Percentiles rank a stretch among this genome's conserved stretches.
These are phyloP conservation scores for Distichodus sexfasciatus DNA, from an alignment of 2,797 vertebrate genomes.

Conservation along the genomic window DNA sequence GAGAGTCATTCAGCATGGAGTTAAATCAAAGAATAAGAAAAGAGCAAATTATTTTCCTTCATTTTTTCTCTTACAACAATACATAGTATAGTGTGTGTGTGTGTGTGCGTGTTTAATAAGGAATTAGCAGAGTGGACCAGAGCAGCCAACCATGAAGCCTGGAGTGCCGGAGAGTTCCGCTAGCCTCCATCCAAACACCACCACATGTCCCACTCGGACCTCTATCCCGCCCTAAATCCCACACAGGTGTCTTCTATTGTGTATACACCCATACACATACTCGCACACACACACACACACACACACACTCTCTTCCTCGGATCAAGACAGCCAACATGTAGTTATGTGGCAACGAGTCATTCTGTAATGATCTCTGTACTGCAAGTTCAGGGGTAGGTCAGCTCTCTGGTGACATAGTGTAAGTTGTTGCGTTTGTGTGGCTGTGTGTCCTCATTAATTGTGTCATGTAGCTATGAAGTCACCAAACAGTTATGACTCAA, in stretches of 20 bases:
- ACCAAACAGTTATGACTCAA: too few species aligned
- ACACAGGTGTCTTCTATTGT: conserved; percentile 68
- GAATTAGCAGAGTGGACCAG: not conserved
- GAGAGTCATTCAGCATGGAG: not conserved
- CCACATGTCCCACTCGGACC: conserved; percentile 34
- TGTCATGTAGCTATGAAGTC: too few species aligned
- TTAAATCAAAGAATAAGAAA: too few species aligned
- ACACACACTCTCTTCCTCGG: conserved; percentile 36
- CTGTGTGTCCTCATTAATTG: not conserved
- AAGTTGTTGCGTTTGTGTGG: conserved; percentile 9
- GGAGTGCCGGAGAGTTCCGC: not conserved
- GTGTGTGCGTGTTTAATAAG: too few species aligned
- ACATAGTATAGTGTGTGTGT: too few species aligned
- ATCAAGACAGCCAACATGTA: conserved; percentile 30
- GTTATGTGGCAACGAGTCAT: conserved; percentile 56
- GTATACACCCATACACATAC: conserved; percentile 45
- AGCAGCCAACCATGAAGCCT: conserved; percentile 10
- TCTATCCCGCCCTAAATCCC: conserved; percentile 65
- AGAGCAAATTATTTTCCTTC: too few species aligned
- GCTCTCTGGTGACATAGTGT: conserved; percentile 47
- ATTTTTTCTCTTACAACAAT: conserved; percentile 24
- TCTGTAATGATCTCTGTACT: conserved; percentile 64
- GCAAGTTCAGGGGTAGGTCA: conserved; percentile 73
- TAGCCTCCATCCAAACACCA: conserved; percentile 46
- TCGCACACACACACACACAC: conserved; percentile 45